Evolutionary conservation across 2,888 invertebrate genomes (phyloP), one percentile per base, ranked within the genome.

Genomic region (Phoenoteleia sp.): DNA sequence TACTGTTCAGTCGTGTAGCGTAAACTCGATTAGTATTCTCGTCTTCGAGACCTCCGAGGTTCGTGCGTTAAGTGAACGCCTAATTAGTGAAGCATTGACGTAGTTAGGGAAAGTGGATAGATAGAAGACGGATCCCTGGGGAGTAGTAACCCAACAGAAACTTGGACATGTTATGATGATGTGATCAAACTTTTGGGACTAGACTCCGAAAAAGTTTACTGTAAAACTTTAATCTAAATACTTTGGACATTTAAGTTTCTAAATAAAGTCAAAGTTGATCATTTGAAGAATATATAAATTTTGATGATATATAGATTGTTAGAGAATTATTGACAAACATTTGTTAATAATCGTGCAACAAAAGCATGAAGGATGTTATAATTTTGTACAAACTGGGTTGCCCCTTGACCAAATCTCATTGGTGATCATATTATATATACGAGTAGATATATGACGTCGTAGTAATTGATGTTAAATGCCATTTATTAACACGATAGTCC

Each of bases 131-230:
- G 64, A 67, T 81, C 54, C 62, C 71, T 58, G 45, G 52, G 64
- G 84, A 86, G 85, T 86, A 87, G 88, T 86, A 42, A 88, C 84
- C 83, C 85, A 86, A 88, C 89, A 86, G 87, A 89, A 88, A 90
- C 90, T 90, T 90, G 90, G 88, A 90, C 88, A 89, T 91, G 91
- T 91, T 90, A 89, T 88, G 86, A 89, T 79, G 85, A 86, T 85
- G 86, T 84, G 75, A 86, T 81, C 86, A 52, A 67, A 84, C 69
- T 71, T 69, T 64, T 62, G 67, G 29, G n/a, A 29, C n/a, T 9
- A 17, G 3, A 47, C 7, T 9, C 7, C 11, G 21, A 47, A 47
- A 5, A 19, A n/a, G n/a, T n/a, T n/a, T n/a, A n/a, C n/a, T n/a
- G n/a, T n/a, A n/a, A n/a, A n/a, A n/a, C n/a, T n/a, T n/a, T n/a